Percentiles rank a stretch among this genome's conserved stretches.
These are phyloP conservation scores for Acinonyx jubatus DNA, from an alignment of 2,113 vertebrate genomes.

Conservation along the genomic window DNA sequence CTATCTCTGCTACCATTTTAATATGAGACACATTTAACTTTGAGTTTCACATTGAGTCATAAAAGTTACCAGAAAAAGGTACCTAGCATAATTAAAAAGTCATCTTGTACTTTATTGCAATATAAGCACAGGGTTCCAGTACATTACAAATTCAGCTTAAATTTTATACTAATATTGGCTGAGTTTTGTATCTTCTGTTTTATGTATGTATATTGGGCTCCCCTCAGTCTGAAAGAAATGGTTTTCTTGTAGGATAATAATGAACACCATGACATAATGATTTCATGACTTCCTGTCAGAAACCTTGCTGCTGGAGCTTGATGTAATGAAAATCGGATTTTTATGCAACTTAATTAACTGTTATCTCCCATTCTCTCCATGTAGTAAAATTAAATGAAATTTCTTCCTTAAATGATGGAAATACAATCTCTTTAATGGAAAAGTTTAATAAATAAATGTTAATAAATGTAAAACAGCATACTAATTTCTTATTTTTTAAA, in stretches of 20 bases:
- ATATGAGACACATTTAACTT: background rate
- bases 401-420: constrained; percentile 14
- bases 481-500: background rate
- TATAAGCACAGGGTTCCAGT: background rate
- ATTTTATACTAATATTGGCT: background rate
- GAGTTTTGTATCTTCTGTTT: background rate
- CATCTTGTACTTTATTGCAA: background rate
- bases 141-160: background rate
- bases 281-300: background rate
- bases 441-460: background rate
- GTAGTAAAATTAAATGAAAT: constrained; percentile 29
- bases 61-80: background rate
- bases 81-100: background rate
- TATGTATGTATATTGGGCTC: background rate
- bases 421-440: background rate
- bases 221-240: background rate
- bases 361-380: background rate
- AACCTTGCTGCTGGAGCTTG: background rate
- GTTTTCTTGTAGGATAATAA: background rate
- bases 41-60: background rate
- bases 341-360: background rate
- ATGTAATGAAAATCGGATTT: background rate
- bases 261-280: background rate
- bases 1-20: background rate
- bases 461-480: background rate